Conservation (phyloP, 2,113 vertebrate genomes). For the Hepsetus odoe region DNA sequence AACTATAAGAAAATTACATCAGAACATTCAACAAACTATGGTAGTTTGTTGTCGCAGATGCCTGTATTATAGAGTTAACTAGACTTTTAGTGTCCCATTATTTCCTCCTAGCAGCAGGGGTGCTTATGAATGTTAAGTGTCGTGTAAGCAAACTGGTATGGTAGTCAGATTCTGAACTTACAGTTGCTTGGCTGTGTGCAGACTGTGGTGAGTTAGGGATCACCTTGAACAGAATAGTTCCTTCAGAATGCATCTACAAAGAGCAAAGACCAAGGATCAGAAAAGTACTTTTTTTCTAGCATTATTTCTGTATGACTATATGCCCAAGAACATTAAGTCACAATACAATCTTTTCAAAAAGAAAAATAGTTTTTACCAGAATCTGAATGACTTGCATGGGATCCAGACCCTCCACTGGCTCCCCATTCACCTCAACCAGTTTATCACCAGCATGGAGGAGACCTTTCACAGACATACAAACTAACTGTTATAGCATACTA, state of each 20-base stretch:
- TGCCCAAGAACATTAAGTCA: no score
- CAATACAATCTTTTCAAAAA: no score
- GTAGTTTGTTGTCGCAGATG: no score
- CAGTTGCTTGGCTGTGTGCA: conserved; percentile 77
- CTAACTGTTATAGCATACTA: not conserved
- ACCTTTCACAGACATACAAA: conserved; percentile 67
- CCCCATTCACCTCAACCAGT: conserved; percentile 90
- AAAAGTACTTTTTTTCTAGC: not conserved
- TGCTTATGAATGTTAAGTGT: not conserved
- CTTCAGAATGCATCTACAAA: conserved; percentile 79
- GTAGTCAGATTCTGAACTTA: conserved; percentile 75
- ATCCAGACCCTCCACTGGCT: conserved; percentile 83
- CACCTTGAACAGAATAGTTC: conserved; percentile 90
- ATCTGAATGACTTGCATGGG: conserved; percentile 90
- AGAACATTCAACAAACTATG: no score
- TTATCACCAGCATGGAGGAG: conserved; percentile 87
- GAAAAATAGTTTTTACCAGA: conserved; percentile 73
- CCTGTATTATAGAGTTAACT: no score
- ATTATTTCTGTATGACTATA: not conserved
- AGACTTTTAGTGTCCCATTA: not conserved
- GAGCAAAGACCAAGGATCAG: not conserved
- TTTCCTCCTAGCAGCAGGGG: no score
- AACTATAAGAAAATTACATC: no score
- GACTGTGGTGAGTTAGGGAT: conserved; percentile 83
- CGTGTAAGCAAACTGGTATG: not conserved